Evolutionary conservation across 2,888 invertebrate species (phyloP).

Genomic region (Prosapia bicincta): DNA sequence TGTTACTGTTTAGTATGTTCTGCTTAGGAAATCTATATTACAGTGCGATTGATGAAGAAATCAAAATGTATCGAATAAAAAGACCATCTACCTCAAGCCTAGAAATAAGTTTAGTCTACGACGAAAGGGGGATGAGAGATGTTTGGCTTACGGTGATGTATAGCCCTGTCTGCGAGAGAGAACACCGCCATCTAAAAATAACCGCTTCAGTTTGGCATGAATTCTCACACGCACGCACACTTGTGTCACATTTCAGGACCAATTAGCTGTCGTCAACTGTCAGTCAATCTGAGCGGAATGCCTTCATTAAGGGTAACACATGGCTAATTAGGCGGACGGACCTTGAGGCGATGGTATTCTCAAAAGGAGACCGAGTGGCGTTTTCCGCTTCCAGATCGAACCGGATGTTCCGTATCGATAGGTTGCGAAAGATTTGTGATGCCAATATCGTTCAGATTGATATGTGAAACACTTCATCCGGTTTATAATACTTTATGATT

Average conservation of each 20-base stretch:
- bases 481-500: too few species aligned
- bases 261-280: constrained; percentile 2
- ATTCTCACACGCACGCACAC: neutral
- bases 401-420: neutral
- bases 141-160: neutral
- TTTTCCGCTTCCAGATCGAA: neutral
- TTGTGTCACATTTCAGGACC: neutral
- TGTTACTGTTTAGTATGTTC: too few species aligned
- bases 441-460: too few species aligned
- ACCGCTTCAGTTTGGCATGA: neutral
- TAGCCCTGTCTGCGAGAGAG: neutral
- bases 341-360: neutral
- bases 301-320: neutral
- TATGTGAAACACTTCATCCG: too few species aligned
- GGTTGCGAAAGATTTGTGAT: too few species aligned
- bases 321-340: neutral
- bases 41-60: neutral
- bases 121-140: neutral
- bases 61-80: neutral
- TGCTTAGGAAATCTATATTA: too few species aligned
- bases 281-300: neutral
- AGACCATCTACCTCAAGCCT: too few species aligned
- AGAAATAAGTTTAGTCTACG: neutral
- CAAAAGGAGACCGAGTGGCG: neutral
- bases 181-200: neutral